Evolutionary conservation across 2,797 vertebrate genomes (phyloP), one percentile per base, ranked within the genome.

Genomic region (Protonibea diacanthus): DNA sequence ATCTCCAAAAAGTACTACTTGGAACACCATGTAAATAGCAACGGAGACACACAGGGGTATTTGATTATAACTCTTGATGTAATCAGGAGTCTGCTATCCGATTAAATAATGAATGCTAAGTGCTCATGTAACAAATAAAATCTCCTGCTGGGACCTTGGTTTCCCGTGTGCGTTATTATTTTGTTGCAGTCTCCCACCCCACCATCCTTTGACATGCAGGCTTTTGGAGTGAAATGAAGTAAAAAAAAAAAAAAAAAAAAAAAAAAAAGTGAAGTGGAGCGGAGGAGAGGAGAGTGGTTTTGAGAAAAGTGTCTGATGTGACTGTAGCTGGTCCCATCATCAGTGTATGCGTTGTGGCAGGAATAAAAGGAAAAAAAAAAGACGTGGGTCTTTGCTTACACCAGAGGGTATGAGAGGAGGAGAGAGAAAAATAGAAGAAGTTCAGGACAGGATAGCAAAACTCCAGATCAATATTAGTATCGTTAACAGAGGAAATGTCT

Each of bases 91-190:
- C 78, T 81, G 82, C 84, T 74, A 81, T 85, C 27, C 55, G 69
- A 90, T 87, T 91, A 86, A 92, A 92, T 91, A 91, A 91, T 91
- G 77, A 91, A 92, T 89, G 87, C 64, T 82, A 85, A 91, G 89
- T 91, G 87, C 76, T 89, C 76, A 74, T 86, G 81, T 81, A 87
- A 83, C 64, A 86, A 84, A 92, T 83, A 82, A 87, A 85, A 83
- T 83, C 71, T 78, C 48, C 63, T 6, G 71, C 21, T 14, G 57
- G 79, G 77, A 71, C 55, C 55, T 53, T 40, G 45, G 33, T 20
- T 58, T 78, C 78, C 68, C 69, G n/a, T 71, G 59, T 57, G 76
- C 73, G 74, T 89, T 77, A 72, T 86, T 84, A 87, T 83, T 89
- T 88, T 82, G 80, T 76, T 3, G 9, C 80, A 63, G 49, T 23